Evolutionary conservation across 2,797 vertebrate genomes (phyloP), one percentile per base, ranked within the genome.

Genomic region (Danio choprae): DNA sequence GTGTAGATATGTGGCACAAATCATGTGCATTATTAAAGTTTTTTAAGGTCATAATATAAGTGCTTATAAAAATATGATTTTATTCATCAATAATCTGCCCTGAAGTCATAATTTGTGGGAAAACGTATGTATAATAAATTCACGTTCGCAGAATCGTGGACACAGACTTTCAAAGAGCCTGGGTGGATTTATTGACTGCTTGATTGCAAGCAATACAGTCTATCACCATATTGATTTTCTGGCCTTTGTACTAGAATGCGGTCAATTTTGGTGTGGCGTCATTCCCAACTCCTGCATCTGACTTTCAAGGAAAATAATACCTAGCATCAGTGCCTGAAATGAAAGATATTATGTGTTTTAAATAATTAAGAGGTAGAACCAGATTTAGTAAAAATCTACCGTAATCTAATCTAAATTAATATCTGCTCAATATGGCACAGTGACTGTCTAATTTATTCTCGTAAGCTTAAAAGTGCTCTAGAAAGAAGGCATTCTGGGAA

Each of bases 401-500:
- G 74, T 38, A 62, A 40, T 50, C 1, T 2, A 51, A 63, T 40
- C 59, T 51, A 16, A 51, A 58, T 58, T 62, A 62, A 48, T 22
- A 29, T 36, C 8, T 43, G 8, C 41, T 16, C 7, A 20, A 10
- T 55, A 29, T 16, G 11, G 2, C 22, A 38, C 8, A 11, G 3
- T 48, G 16, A 62, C 10, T 3, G 44, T 41, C 15, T 55, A 48
- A 59, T 50, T 59, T 16, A 44, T 69, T 67, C 62, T 18, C 12
- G 40, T 72, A 56, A 5, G 22, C 46, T 36, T 41, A 56, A 46
- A 40, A 46, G 62, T 10, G 11, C 36, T 53, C 13, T 65, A 9
- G 4, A 65, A 77, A 75, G 15, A 53, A 22, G 44, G 38, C 36
- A 41, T 13, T 53, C 40, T 62, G 22, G 63, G 29, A 38, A 67